Percentiles rank a stretch among this genome's conserved stretches.
Evolutionary conservation across 2,113 vertebrate genomes (phyloP).

Genomic region (Leptosomus discolor): DNA sequence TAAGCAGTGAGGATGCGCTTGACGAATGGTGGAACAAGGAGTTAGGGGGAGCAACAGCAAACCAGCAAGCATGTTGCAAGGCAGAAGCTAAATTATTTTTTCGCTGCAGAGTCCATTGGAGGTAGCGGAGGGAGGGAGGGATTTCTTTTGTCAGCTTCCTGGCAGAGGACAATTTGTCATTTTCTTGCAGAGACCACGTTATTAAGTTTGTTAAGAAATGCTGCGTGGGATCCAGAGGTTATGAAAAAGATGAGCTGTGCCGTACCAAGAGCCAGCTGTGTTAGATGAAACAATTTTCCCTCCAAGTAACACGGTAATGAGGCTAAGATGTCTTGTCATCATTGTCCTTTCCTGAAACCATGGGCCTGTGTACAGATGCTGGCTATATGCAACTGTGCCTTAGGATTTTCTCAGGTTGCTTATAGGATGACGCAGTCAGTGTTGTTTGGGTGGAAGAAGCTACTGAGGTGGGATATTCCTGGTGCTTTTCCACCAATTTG

Average conservation of each 20-base stretch:
- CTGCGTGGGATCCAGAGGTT: neutral
- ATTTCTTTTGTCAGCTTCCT: constrained; percentile 37
- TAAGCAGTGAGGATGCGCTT: neutral
- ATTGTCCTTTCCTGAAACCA: neutral
- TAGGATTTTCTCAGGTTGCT: neutral
- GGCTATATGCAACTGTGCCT: neutral
- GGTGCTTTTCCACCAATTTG: neutral
- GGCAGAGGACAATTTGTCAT: constrained; percentile 28
- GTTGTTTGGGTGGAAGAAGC: neutral
- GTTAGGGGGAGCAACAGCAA: neutral
- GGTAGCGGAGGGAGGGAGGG: constrained; percentile 4
- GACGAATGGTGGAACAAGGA: neutral
- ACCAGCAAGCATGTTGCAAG: neutral
- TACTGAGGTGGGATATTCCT: neutral
- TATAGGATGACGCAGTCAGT: neutral
- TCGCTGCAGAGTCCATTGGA: neutral
- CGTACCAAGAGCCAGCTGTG: neutral
- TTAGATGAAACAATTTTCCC: neutral
- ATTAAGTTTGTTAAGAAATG: constrained; percentile 48
- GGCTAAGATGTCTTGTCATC: neutral
- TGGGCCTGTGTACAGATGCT: neutral
- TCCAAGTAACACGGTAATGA: neutral
- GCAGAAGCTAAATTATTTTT: neutral
- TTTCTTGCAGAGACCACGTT: constrained; percentile 20
- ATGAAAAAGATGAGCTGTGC: neutral